Base-by-base conservation (phyloP, 2,113 vertebrate genomes). In the Apodemus speciosus region DNA sequence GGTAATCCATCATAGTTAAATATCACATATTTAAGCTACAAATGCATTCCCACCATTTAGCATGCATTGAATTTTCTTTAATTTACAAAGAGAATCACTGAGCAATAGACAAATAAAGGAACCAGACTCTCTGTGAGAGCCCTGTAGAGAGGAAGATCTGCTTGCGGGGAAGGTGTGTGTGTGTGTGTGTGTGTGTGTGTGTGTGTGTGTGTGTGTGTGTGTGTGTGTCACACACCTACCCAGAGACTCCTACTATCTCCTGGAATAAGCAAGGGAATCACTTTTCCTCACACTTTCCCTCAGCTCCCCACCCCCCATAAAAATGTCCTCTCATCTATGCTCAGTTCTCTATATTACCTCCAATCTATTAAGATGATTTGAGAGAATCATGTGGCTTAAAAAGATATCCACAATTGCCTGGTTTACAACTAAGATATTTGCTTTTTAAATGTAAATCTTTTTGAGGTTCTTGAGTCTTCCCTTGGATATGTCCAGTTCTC, bases 1-100 rank as follows among this genome's bases (percentile, higher is more conserved):
- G 83, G 94, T 85, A 95, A 96, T 97, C 94, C 89, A 97, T 97
- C 95, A 96, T 85, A 75, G 91, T 92, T 94, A 96, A 97, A 97
- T 95, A 96, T 94, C 95, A 92, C 75, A 91, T 91, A 88, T 92
- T 96, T 83, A 79, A 96, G 73, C 93, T 93, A 92, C 93, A 90
- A 66, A 95, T 94, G 89, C 88, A 93, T 96, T 95, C 85, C 85
- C 51, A 88, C 93, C 89, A 72, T 90, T 97, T 95, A 95, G 90
- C 88, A 92, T 51, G 56, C 85, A 93, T 80, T 1, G 21, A 90
- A 30, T 93, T 93, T 88, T 71, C 62, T 75, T 95, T 94, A 30
- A 94, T 96, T 96, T 96, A 92, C 94, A 94, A 90, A 96, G 62
- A 35, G n/a, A 96, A 89, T 91, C 51, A 62, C 76, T 71, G 88